Base-by-base conservation (phyloP, 2,113 vertebrate genomes). In the Chamaea fasciata region DNA sequence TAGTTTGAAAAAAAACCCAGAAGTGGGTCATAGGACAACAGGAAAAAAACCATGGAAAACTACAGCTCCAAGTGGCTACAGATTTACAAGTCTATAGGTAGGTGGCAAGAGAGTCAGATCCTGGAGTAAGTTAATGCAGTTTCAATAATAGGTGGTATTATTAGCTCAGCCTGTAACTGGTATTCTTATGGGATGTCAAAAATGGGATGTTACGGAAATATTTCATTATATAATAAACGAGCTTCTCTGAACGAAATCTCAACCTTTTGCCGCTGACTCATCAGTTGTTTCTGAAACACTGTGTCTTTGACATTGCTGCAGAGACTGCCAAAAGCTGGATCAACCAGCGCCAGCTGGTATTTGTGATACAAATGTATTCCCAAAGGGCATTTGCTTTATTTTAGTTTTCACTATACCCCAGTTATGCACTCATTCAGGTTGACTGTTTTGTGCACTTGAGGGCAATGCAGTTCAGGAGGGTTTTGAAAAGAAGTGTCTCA, bases 401-500 rank as follows among this genome's bases (percentile, higher is more conserved):
- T 94, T 62, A 84, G 59, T 92, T 78, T 96, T 86, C 95, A 84
- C 83, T 89, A 53, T 95, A 78, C n/a, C 86, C 86, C 57, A 94
- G 26, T 95, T 92, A 88, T 8, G 62, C 42, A 57, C 60, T 81
- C 31, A 4, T 83, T 83, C 73, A 90, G 65, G 69, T 89, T 77
- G 73, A 28, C 71, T 86, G 59, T 70, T 95, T 84, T 84, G 62
- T 84, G 41, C 15, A 56, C 53, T 82, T 33, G 39, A 60, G 52
- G 89, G 56, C 46, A 90, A 53, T 64, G 56, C 39, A 76, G 41
- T 69, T 78, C 35, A 60, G 35, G 13, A 49, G 2, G 4, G 22
- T 44, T 95, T 94, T 84, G 62, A 85, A 92, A 95, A 96, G 17
- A 86, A 94, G 49, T 92, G 56, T 90, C 52, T 93, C 88, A 95